Evolutionary conservation across 1,140 invertebrate species (phyloP).

Genomic region (Saxidomus purpurata): DNA sequence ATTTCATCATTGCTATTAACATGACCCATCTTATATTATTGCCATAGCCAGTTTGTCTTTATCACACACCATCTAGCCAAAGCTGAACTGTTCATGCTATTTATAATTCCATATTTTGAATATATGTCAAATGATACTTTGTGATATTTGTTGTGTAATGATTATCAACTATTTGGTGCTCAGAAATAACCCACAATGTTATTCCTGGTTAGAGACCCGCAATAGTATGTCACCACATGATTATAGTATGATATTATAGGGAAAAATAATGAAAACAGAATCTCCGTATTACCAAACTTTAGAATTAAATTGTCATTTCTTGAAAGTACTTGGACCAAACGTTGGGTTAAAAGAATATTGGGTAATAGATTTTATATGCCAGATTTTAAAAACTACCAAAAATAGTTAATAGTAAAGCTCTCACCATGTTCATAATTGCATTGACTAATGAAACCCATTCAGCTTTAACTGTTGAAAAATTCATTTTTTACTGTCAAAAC

Average conservation of each 20-base stretch:
- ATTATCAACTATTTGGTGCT: slow-evolving; percentile 56
- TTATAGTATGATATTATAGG: slow-evolving; percentile 37
- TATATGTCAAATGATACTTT: slow-evolving; percentile 29
- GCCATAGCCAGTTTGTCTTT: slow-evolving; percentile 30
- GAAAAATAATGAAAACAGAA: slow-evolving; percentile 30
- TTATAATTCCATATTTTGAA: slow-evolving; percentile 54
- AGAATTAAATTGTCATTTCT: not conserved
- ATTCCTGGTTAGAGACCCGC: slow-evolving; percentile 24
- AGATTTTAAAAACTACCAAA: too few species aligned
- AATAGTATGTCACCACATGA: slow-evolving; percentile 6
- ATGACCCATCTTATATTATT: slow-evolving; percentile 24
- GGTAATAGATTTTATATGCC: too few species aligned
- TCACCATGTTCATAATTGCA: too few species aligned
- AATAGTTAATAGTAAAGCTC: too few species aligned
- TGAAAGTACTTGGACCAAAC: not conserved
- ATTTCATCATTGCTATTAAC: slow-evolving; percentile 8
- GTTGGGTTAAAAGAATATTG: too few species aligned
- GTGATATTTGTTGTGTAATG: slow-evolving; percentile 60
- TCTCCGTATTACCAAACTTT: slow-evolving; percentile 40
- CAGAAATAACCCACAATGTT: slow-evolving; percentile 7
- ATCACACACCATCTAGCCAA: slow-evolving; percentile 50
- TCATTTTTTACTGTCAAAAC: not conserved
- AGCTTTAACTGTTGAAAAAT: too few species aligned
- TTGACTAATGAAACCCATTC: too few species aligned
- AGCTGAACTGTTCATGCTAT: slow-evolving; percentile 37